phyloP scores from a whole-genome alignment of 1,140 invertebrate species.

The Orchestia grillus region DNA sequence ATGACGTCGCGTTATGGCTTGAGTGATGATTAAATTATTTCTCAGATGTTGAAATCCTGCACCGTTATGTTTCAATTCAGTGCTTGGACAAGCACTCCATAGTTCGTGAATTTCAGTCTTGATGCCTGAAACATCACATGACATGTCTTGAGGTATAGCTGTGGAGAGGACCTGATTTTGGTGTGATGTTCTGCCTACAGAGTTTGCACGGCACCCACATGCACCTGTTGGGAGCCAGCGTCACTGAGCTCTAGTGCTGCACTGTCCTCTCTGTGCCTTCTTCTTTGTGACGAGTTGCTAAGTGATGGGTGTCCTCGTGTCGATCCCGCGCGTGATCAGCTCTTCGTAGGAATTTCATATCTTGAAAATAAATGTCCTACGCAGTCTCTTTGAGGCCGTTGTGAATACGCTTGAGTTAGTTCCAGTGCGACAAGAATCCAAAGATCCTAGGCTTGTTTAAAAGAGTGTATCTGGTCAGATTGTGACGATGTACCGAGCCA shows the following conservation, averaged over 20 bases:
- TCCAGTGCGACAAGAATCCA: background rate
- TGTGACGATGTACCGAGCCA: background rate
- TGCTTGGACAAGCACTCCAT: background rate
- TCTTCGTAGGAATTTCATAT: background rate
- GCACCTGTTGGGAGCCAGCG: background rate
- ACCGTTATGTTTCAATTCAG: background rate
- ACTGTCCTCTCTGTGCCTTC: slow-evolving; percentile 12
- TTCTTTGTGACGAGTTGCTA: background rate
- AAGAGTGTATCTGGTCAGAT: background rate
- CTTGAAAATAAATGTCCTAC: background rate
- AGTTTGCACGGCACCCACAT: slow-evolving; percentile 36
- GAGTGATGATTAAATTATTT: no score
- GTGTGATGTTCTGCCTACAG: slow-evolving; percentile 31
- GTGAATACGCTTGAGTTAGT: background rate
- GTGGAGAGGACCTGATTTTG: background rate
- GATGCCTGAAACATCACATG: no score
- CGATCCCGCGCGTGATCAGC: background rate
- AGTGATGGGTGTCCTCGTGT: background rate
- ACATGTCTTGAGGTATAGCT: background rate
- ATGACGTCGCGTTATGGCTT: background rate
- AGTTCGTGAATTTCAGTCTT: no score
- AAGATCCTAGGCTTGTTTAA: background rate
- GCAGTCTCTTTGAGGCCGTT: background rate
- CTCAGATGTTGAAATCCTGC: background rate
- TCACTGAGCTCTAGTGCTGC: slow-evolving; percentile 1